Conservation (phyloP, 2,888 invertebrate genomes). For the Eugnorisma glareosa region DNA sequence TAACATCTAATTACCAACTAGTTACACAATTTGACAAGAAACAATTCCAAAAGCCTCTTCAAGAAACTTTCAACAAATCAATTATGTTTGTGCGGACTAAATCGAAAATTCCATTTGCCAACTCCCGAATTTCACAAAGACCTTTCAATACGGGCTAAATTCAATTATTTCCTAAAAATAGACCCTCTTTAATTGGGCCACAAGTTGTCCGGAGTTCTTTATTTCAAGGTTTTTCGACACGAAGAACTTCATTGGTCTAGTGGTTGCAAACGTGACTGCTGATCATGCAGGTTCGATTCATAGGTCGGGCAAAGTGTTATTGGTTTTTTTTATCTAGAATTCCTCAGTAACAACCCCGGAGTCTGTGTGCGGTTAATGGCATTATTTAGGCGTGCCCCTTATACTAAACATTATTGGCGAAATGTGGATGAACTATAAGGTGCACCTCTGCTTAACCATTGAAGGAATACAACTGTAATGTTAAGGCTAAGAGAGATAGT, state of each 20-base stretch:
- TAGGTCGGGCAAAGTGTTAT: not conserved
- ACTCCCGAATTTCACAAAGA: constrained; percentile 33
- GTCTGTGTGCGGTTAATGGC: no score
- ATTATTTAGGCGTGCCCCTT: no score
- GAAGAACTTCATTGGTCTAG: not conserved
- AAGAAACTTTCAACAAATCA: constrained; percentile 49
- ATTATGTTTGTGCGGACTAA: constrained; percentile 39
- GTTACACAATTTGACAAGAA: constrained; percentile 26
- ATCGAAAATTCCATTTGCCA: constrained; percentile 42
- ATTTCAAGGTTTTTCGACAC: constrained; percentile 32
- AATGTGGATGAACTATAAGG: not conserved
- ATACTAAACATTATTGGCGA: not conserved
- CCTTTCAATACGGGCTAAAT: constrained; percentile 24
- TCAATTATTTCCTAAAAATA: constrained; percentile 57
- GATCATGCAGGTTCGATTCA: not conserved
- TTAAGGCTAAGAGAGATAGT: constrained; percentile 1
- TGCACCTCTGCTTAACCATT: not conserved
- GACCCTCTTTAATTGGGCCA: constrained; percentile 43
- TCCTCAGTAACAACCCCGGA: not conserved
- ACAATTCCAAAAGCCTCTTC: constrained; percentile 32
- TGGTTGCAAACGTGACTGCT: not conserved
- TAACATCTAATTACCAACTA: constrained; percentile 10
- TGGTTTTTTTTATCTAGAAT: not conserved
- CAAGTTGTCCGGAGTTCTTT: constrained; percentile 40
- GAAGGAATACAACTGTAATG: not conserved